Evolutionary conservation across 2,888 invertebrate genomes (phyloP), one percentile per base, ranked within the genome.

Genomic region (Peribatodes rhomboidaria): DNA sequence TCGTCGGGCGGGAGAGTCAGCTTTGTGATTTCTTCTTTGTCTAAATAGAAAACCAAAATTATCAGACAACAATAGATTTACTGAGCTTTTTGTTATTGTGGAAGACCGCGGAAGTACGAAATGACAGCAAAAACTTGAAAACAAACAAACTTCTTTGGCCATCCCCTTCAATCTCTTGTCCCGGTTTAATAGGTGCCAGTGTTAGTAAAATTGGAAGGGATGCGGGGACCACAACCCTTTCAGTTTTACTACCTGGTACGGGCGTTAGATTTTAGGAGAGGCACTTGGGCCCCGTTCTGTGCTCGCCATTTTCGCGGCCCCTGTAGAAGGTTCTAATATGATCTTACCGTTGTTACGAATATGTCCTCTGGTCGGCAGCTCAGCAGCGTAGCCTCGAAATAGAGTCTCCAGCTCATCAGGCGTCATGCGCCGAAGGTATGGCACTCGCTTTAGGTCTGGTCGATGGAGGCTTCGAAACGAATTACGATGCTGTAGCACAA

Each of bases 381-480:
- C 91, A 10, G 90, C 81, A 62, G 90, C 81, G 65, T 86, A 89
- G 0, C 91, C 92, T 11, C 86, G 80, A 74, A 93, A 92, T 31
- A 92, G 70, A 7, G 81, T 85, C 65, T 92, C 90, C 39, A 93
- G 79, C 59, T 93, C 92, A 56, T 88, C 88, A 0, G 92, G 88
- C 1, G 85, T 84, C 88, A 92, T 85, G 35, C 90, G 87, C 14
- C 92, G 87, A 20, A 93, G 79, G 67, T 90, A 91, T 22, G 92
- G 90, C 14, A 93, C 92, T 16, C 92, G 83, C 67, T 91, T 92
- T 65, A 93, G 76, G 68, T 93, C 93, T 1, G 93, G 93, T 33
- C 92, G 88, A 74, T 92, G 92, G 1, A 93, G 88, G 62, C 88
- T 78, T 39, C 93, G 87, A 74, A 92, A 93, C 2, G 92, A 93